Evolutionary conservation across 2,888 invertebrate species (phyloP).

Genomic region (Lasioglossum marginatum): DNA sequence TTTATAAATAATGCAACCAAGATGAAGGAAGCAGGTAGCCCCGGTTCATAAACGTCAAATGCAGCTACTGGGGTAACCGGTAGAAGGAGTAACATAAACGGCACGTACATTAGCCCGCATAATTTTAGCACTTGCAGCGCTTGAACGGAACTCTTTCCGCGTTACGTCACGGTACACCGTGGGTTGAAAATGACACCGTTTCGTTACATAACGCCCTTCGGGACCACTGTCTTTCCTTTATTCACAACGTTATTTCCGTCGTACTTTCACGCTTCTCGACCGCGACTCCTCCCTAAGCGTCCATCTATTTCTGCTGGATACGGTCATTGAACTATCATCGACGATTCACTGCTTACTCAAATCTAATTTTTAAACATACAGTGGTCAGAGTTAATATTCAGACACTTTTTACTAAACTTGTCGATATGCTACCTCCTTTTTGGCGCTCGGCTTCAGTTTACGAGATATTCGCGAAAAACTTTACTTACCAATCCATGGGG

Average conservation of each 20-base stretch:
- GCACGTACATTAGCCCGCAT: conserved; percentile 61
- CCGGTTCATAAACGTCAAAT: conserved; percentile 45
- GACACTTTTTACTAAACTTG: neutral
- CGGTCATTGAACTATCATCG: conserved; percentile 2
- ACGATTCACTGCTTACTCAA: neutral
- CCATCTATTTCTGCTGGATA: neutral
- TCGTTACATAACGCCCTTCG: conserved; percentile 64
- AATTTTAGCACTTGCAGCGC: conserved; percentile 67
- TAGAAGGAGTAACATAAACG: conserved; percentile 28
- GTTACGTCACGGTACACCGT: conserved; percentile 66
- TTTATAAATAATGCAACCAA: conserved; percentile 45
- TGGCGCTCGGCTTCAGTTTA: too few relatives aligned
- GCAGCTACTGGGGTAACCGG: conserved; percentile 38
- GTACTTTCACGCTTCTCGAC: conserved; percentile 14
- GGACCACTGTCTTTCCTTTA: conserved; percentile 35
- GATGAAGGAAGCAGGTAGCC: conserved; percentile 32
- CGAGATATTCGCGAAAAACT: too few relatives aligned
- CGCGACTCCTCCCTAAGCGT: neutral
- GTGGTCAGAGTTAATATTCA: neutral
- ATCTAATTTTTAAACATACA: neutral
- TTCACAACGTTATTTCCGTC: conserved; percentile 44
- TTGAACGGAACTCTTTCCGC: conserved; percentile 60
- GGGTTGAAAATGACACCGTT: conserved; percentile 63
- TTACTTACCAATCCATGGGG: too few relatives aligned
- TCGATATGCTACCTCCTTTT: too few relatives aligned